Base-by-base conservation (phyloP, 2,888 invertebrate genomes). In the Disparrhopalites patrizii region DNA sequence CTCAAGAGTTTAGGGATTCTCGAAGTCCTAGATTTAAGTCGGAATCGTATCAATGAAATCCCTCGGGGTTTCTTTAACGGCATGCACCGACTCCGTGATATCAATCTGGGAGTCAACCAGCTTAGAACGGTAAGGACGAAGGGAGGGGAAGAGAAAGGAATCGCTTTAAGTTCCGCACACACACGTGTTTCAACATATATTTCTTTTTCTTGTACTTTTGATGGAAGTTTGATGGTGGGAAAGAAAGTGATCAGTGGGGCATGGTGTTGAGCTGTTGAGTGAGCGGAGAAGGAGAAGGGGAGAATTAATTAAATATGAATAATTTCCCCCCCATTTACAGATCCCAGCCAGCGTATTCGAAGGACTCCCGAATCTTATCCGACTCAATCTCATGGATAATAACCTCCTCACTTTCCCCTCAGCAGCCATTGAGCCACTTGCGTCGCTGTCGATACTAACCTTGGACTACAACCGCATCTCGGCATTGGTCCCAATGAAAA, bases 401-500 rank as follows among this genome's bases (percentile, higher is more conserved):
- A 92, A 93, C 72, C 90, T 94, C 62, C 82, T 93, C 0, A 81
- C 91, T 0, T 87, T 93, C 43, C 94, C 93, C 0, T 89, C 90
- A 0, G 87, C 88, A 47, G 91, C 93, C 0, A 80, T 93, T 4
- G 88, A 89, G 7, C 85, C 89, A n/a, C 79, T 93, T 15, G 88
- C 90, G 0, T 86, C 85, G 56, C 80, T 93, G 1, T 83, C 85
- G 2, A 85, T 86, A 13, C 83, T 93, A 0, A 88, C 89, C 77
- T 79, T 93, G 68, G 91, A 92, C 72, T 93, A 87, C 78, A 94
- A 94, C 79, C 83, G 93, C 72, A 89, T 94, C 3, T 91, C 91
- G 0, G 93, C 91, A 0, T 79, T 93, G 50, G 91, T 91, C 0
- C 86, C 71, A n/a, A 74, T 73, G 74, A 81, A 85, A 0, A 87